Evolutionary conservation across 92 coral and sea anemone species (phyloP).

Genomic region (Ricordea florida): DNA sequence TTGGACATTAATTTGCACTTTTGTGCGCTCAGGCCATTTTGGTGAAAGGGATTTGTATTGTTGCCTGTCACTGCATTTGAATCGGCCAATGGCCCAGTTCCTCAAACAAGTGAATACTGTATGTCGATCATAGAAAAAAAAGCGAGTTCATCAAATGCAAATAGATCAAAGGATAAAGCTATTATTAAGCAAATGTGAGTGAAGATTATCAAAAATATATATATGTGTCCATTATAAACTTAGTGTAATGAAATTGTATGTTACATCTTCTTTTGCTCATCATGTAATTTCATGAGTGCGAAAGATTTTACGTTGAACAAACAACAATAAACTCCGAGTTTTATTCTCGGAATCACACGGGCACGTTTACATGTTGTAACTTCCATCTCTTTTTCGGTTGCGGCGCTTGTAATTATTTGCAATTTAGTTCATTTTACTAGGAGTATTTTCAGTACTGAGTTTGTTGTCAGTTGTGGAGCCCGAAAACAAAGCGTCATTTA

Average conservation of each 20-base stretch:
- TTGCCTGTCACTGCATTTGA: neutral
- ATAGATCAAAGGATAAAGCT: slow-evolving; percentile 48
- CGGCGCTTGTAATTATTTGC: slow-evolving; percentile 21
- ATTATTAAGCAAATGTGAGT: slow-evolving; percentile 45
- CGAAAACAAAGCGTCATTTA: slow-evolving; percentile 32
- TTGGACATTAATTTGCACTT: slow-evolving; percentile 10
- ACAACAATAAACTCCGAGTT: neutral
- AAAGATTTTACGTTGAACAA: neutral
- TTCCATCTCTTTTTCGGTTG: slow-evolving; percentile 4
- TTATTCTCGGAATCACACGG: neutral
- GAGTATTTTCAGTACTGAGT: slow-evolving; percentile 19
- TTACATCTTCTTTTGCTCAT: neutral
- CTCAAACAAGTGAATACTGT: slow-evolving; percentile 17
- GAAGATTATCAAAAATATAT: slow-evolving; percentile 48
- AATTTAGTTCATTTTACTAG: slow-evolving; percentile 24
- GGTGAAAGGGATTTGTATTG: neutral
- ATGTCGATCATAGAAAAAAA: slow-evolving; percentile 10
- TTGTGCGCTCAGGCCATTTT: neutral
- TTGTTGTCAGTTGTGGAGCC: slow-evolving; percentile 23
- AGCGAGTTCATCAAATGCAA: slow-evolving; percentile 29
- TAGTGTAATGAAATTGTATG: slow-evolving; percentile 8
- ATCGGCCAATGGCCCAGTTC: slow-evolving; percentile 3
- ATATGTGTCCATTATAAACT: slow-evolving; percentile 20
- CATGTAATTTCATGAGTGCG: neutral
- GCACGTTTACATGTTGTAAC: no score